Percentiles rank a stretch among this genome's conserved stretches.
Evolutionary conservation across 2,888 invertebrate genomes (phyloP).

Genomic region (Osmoderma eremita): DNA sequence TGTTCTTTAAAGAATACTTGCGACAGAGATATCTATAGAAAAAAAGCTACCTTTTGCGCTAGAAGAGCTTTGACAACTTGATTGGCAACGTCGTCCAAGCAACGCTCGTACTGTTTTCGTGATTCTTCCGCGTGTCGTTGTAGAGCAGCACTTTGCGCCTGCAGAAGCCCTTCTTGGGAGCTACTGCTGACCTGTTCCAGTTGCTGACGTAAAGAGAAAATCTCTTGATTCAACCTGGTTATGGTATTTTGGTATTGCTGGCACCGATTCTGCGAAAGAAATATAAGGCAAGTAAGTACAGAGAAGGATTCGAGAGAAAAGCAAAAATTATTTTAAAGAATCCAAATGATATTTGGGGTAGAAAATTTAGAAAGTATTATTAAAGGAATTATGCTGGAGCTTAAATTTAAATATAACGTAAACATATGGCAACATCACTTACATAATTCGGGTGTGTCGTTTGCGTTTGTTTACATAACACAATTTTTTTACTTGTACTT

Average conservation of each 20-base stretch:
- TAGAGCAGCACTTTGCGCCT: constrained; percentile 71
- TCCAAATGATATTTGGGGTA: no score
- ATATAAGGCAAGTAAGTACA: neutral
- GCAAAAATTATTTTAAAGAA: no score
- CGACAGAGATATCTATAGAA: no score
- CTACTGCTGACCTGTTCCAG: constrained; percentile 65
- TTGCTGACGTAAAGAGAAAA: constrained; percentile 74
- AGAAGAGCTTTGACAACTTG: constrained; percentile 84
- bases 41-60: constrained; percentile 77
- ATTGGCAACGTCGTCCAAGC: constrained; percentile 85
- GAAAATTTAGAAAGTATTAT: no score
- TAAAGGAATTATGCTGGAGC: no score
- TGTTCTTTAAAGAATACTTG: no score
- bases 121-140: constrained; percentile 74
- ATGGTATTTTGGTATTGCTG: constrained; percentile 78
- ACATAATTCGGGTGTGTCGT: no score
- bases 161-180: constrained; percentile 67
- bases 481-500: no score
- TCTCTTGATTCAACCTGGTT: constrained; percentile 73
- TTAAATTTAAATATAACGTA: no score
- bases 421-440: no score
- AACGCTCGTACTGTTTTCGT: constrained; percentile 79
- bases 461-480: no score
- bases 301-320: no score
- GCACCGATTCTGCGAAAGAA: constrained; percentile 71